A percentile compares a stretch with the other conserved stretches of the same genome.
These are phyloP conservation scores for Uropsilus gracilis DNA, from an alignment of 2,113 vertebrate genomes.

Conservation along the genomic window DNA sequence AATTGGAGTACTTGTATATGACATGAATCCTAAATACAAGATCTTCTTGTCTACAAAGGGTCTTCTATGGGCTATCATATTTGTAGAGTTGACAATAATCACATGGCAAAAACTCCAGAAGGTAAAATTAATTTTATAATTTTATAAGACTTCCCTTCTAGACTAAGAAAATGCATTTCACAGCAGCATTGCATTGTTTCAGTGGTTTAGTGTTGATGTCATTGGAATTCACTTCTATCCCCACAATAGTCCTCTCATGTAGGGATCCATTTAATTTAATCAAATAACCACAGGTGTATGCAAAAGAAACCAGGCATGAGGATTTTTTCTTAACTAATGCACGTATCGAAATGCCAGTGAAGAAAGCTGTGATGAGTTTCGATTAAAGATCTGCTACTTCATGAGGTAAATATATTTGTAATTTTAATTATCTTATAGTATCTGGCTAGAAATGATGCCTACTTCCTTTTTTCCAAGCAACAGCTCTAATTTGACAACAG, in stretches of 20 bases:
- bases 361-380: conserved; percentile 88
- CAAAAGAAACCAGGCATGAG: neutral
- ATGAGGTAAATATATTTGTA: conserved; percentile 92
- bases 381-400: conserved; percentile 96
- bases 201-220: neutral
- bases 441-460: neutral
- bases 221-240: neutral
- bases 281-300: neutral
- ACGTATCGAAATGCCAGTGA: conserved; percentile 93
- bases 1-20: neutral
- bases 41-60: neutral
- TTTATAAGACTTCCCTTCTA: neutral
- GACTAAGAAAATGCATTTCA: neutral
- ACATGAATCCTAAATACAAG: neutral
- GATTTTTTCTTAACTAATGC: conserved; percentile 87
- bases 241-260: neutral
- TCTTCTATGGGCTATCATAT: neutral
- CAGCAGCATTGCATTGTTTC: neutral
- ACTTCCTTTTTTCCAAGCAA: neutral
- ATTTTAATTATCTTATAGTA: neutral
- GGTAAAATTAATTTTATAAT: neutral
- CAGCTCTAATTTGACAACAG: neutral
- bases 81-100: neutral
- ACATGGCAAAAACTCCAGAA: neutral
- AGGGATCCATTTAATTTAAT: neutral